These are phyloP conservation scores for Pelecanus crispus DNA, from an alignment of 2,113 vertebrate genomes.

Conservation along the genomic window DNA sequence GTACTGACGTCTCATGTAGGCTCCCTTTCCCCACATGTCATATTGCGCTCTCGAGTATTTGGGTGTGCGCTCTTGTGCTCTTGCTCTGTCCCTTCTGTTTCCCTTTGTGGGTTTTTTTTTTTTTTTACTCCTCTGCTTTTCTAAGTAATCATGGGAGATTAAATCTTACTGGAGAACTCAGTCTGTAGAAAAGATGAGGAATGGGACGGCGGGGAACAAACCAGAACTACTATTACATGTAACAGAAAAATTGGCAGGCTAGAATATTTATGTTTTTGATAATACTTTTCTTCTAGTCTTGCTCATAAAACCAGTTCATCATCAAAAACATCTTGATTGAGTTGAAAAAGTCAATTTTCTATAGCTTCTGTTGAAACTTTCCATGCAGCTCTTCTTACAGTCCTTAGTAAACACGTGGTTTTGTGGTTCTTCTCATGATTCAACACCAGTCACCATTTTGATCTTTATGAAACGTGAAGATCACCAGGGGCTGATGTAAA, in stretches of 20 bases:
- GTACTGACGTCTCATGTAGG: not conserved
- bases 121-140: not conserved
- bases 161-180: not conserved
- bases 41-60: not conserved
- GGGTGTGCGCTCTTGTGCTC: not conserved
- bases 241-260: not conserved
- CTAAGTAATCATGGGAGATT: not conserved
- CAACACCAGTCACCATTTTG: not conserved
- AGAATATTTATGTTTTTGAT: not conserved
- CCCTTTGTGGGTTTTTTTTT: not conserved
- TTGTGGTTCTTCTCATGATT: not conserved
- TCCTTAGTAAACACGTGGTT: not conserved
- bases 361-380: not conserved
- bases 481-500: not conserved
- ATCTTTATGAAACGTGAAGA: not conserved
- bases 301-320: not conserved
- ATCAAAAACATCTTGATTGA: not conserved
- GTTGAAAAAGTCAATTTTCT: not conserved
- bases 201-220: not conserved
- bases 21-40: not conserved
- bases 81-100: not conserved
- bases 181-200: not conserved
- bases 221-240: not conserved
- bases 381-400: not conserved
- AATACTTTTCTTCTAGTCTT: not conserved